These are phyloP conservation scores for Alcis repandata DNA, from an alignment of 2,888 invertebrate species.

Conservation along the genomic window DNA sequence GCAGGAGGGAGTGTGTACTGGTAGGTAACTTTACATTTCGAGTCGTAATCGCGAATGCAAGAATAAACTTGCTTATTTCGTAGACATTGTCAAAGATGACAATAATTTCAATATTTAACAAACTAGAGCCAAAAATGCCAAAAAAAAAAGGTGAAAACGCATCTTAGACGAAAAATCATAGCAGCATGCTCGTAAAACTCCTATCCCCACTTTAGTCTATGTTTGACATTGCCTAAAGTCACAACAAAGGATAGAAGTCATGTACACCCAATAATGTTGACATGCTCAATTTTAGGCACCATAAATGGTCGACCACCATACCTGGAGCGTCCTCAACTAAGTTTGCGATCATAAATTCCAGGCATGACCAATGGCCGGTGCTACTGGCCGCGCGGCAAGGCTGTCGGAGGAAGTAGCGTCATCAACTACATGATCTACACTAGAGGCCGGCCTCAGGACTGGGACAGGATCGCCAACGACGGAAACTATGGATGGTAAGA, in stretches of 20 bases:
- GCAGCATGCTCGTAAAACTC: too few relatives aligned
- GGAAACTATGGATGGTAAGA: conserved; percentile 91
- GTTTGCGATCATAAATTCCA: conserved; percentile 48
- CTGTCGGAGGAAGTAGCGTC: conserved; percentile 87
- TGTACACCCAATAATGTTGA: not conserved
- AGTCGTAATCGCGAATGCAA: not conserved
- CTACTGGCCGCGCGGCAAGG: conserved; percentile 86
- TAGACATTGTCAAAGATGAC: too few relatives aligned
- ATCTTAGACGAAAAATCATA: too few relatives aligned
- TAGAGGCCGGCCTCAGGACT: conserved; percentile 90
- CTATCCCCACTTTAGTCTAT: not conserved
- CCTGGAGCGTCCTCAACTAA: not conserved
- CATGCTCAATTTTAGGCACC: conserved; percentile 16
- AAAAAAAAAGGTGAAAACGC: too few relatives aligned
- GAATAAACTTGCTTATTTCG: too few relatives aligned
- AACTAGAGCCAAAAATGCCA: too few relatives aligned
- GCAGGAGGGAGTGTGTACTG: conserved; percentile 87
- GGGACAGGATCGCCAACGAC: conserved; percentile 88
- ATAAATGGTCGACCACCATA: conserved; percentile 11
- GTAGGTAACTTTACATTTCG: conserved; percentile 55
- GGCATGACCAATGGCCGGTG: conserved; percentile 71
- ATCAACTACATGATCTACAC: conserved; percentile 91
- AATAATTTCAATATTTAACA: too few relatives aligned
- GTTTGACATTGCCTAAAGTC: not conserved
- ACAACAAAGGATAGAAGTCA: not conserved